A percentile compares a stretch with the other conserved stretches of the same genome.
phyloP scores from a whole-genome alignment of 92 coral and sea anemone species.

The Metridium senile region DNA sequence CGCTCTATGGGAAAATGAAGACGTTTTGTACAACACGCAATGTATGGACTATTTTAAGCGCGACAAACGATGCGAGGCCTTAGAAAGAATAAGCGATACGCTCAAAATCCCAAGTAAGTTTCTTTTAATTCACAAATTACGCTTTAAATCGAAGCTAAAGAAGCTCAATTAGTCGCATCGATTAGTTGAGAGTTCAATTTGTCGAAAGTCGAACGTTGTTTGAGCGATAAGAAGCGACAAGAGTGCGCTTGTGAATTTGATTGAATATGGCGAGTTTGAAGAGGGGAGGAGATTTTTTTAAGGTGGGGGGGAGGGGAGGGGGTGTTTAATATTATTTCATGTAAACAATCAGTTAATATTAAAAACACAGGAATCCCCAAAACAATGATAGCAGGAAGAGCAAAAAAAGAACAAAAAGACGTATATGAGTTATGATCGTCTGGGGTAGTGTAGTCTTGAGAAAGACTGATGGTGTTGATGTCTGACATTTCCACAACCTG shows the following conservation, averaged over 20 bases:
- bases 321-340: too few relatives aligned
- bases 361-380: too few relatives aligned
- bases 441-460: too few relatives aligned
- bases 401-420: too few relatives aligned
- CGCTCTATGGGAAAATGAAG: slow-evolving; percentile 35
- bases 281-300: too few relatives aligned
- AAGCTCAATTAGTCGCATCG: neutral
- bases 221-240: neutral
- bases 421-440: too few relatives aligned
- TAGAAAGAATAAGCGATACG: slow-evolving; percentile 31
- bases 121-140: neutral
- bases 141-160: neutral
- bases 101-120: slow-evolving; percentile 38
- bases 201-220: slow-evolving; percentile 2
- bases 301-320: too few relatives aligned
- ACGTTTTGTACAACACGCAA: slow-evolving; percentile 34
- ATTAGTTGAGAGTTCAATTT: neutral
- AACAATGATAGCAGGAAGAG: too few relatives aligned
- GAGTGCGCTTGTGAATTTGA: neutral
- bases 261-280: neutral
- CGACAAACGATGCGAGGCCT: slow-evolving; percentile 40
- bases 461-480: too few relatives aligned
- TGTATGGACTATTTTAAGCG: slow-evolving; percentile 37
- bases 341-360: too few relatives aligned
- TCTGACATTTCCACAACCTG: too few relatives aligned